These are phyloP conservation scores for Eugnorisma glareosa DNA, from an alignment of 2,888 invertebrate species.

Conservation along the genomic window DNA sequence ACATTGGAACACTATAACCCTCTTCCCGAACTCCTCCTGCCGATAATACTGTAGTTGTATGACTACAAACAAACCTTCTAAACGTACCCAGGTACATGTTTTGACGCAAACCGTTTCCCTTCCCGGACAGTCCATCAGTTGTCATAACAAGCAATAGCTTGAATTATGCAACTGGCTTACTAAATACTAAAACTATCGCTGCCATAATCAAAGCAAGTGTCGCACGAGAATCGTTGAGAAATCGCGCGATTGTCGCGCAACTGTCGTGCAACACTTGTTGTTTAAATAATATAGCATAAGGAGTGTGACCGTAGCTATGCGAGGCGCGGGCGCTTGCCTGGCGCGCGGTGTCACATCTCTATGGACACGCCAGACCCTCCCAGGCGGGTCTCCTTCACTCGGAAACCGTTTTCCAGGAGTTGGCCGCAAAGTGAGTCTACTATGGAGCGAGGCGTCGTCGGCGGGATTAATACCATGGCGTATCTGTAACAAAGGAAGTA, in stretches of 20 bases:
- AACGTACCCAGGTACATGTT: slow-evolving; percentile 52
- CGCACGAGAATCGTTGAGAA: slow-evolving; percentile 42
- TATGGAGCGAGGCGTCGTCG: slow-evolving; percentile 77
- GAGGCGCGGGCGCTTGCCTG: slow-evolving; percentile 66
- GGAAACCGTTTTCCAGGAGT: slow-evolving; percentile 88
- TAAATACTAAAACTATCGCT: slow-evolving; percentile 50
- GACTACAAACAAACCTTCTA: slow-evolving; percentile 45
- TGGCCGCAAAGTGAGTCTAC: slow-evolving; percentile 84
- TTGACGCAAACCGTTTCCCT: slow-evolving; percentile 36
- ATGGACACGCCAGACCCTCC: slow-evolving; percentile 91
- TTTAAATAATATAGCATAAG: slow-evolving; percentile 53
- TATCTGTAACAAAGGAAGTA: slow-evolving; percentile 79
- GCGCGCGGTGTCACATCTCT: slow-evolving; percentile 81
- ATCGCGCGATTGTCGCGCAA: slow-evolving; percentile 32
- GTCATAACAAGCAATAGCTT: slow-evolving; percentile 53
- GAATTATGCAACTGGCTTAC: slow-evolving; percentile 46
- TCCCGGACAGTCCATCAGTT: slow-evolving; percentile 48
- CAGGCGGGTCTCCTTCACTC: slow-evolving; percentile 89
- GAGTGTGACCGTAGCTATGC: slow-evolving; percentile 50
- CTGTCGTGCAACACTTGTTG: slow-evolving; percentile 40
- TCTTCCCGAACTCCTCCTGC: slow-evolving; percentile 42
- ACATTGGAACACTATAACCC: slow-evolving; percentile 61
- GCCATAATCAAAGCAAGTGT: slow-evolving; percentile 37
- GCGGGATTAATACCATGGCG: slow-evolving; percentile 86
- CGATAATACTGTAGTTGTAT: slow-evolving; percentile 58